A percentile compares a stretch with the other conserved stretches of the same genome.
Evolutionary conservation across 2,888 invertebrate species (phyloP).

Genomic region (Agrypnus murinus): DNA sequence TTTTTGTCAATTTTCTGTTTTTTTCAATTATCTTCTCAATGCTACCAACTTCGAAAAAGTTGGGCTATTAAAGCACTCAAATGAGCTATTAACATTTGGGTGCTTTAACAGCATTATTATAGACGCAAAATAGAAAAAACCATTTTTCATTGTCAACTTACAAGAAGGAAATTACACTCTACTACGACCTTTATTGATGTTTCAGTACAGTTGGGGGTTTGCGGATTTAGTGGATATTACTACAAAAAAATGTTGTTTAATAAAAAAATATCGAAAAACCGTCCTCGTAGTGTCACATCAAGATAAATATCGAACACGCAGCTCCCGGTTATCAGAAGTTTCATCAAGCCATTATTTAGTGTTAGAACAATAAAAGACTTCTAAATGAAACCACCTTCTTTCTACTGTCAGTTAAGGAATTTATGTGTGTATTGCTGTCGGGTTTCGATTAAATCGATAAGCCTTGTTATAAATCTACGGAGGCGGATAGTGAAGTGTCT

Average conservation of each 20-base stretch:
- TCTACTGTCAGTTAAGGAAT: constrained; percentile 58
- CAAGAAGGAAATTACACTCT: too few species aligned
- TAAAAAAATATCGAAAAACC: constrained; percentile 29
- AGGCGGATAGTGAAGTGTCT: constrained; percentile 43
- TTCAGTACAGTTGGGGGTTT: not conserved
- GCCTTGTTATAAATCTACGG: constrained; percentile 60
- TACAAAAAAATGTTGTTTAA: constrained; percentile 1
- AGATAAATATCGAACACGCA: constrained; percentile 56
- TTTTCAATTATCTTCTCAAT: too few species aligned
- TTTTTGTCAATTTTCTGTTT: too few species aligned
- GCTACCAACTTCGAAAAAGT: too few species aligned
- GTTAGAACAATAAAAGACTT: constrained; percentile 61
- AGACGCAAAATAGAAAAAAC: too few species aligned
- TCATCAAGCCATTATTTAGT: constrained; percentile 65
- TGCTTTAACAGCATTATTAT: too few species aligned
- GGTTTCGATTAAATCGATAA: constrained; percentile 58
- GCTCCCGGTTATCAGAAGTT: constrained; percentile 61
- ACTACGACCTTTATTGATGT: too few species aligned
- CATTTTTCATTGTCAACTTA: too few species aligned
- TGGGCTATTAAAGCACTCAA: too few species aligned
- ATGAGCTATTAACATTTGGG: too few species aligned
- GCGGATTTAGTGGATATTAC: not conserved
- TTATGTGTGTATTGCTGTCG: constrained; percentile 59
- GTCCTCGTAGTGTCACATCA: constrained; percentile 51
- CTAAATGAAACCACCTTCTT: constrained; percentile 58